Percentiles rank a stretch among this genome's conserved stretches.
These are phyloP conservation scores for Amblyteles armatorius DNA, from an alignment of 2,888 invertebrate genomes.

Conservation along the genomic window DNA sequence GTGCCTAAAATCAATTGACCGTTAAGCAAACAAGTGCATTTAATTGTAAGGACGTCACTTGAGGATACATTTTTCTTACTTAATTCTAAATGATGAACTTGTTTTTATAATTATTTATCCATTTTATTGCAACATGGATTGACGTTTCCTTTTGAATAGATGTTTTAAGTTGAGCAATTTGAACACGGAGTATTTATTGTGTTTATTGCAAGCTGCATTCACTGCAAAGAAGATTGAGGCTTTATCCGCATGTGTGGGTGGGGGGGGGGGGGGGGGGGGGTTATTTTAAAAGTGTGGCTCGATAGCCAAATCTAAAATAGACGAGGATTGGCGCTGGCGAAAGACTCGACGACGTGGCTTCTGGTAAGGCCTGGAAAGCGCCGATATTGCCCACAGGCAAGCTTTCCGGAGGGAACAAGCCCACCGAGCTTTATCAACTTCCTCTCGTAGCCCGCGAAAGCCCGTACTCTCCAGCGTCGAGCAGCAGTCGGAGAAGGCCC, in stretches of 20 bases:
- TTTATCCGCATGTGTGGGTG: slow-evolving; percentile 26
- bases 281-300: slow-evolving; percentile 46
- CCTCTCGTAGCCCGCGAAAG: slow-evolving; percentile 52
- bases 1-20: no score
- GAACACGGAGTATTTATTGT: background rate
- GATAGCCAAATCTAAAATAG: slow-evolving; percentile 44
- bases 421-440: slow-evolving; percentile 66
- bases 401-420: slow-evolving; percentile 42
- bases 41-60: no score
- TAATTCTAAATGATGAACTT: background rate
- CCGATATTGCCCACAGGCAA: slow-evolving; percentile 61
- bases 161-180: background rate
- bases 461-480: slow-evolving; percentile 35
- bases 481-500: slow-evolving; percentile 29
- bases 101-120: background rate
- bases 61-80: no score
- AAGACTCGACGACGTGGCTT: slow-evolving; percentile 46
- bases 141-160: background rate
- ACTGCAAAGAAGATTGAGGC: slow-evolving; percentile 26
- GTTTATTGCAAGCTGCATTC: background rate
- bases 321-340: slow-evolving; percentile 37
- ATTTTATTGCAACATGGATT: background rate
- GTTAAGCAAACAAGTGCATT: no score
- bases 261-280: background rate
- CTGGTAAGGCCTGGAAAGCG: slow-evolving; percentile 41